phyloP scores from a whole-genome alignment of 2,113 vertebrate genomes.

The Hippocampus comes region DNA sequence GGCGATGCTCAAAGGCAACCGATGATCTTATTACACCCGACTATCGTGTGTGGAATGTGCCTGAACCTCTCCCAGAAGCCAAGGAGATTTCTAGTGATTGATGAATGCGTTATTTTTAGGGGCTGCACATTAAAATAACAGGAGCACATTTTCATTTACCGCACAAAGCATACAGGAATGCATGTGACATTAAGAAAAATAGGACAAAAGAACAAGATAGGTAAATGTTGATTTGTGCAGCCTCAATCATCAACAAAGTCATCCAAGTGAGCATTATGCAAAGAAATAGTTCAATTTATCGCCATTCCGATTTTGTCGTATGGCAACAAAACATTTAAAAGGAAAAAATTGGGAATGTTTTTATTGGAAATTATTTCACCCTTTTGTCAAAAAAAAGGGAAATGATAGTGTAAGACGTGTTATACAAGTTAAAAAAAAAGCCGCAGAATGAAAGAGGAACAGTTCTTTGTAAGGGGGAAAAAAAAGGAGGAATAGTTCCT shows the following conservation, averaged over 20 bases:
- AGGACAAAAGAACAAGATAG: slow-evolving; percentile 6
- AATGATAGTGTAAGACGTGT: slow-evolving; percentile 44
- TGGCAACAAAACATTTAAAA: slow-evolving; percentile 48
- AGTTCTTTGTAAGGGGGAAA: slow-evolving; percentile 55
- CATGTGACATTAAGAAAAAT: slow-evolving; percentile 15
- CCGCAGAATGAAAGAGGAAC: slow-evolving; percentile 73
- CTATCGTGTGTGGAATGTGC: slow-evolving; percentile 6
- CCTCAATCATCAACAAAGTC: slow-evolving; percentile 19
- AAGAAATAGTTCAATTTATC: slow-evolving; percentile 39
- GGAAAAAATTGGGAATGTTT: slow-evolving; percentile 31
- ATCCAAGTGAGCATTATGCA: neutral
- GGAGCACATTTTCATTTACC: neutral
- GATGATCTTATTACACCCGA: slow-evolving; percentile 29
- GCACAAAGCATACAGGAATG: slow-evolving; percentile 30
- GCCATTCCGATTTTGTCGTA: slow-evolving; percentile 44
- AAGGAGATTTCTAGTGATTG: slow-evolving; percentile 9
- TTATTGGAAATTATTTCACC: slow-evolving; percentile 47
- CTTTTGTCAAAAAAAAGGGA: slow-evolving; percentile 59
- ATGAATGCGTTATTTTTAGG: slow-evolving; percentile 15
- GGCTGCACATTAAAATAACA: slow-evolving; percentile 8
- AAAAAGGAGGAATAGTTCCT: slow-evolving; percentile 56
- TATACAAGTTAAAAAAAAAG: slow-evolving; percentile 58
- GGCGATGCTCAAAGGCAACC: slow-evolving; percentile 10
- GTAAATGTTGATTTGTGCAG: slow-evolving; percentile 18
- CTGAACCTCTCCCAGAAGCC: slow-evolving; percentile 4